These are phyloP conservation scores for Octodon degus DNA, from an alignment of 2,113 vertebrate species.

Conservation along the genomic window DNA sequence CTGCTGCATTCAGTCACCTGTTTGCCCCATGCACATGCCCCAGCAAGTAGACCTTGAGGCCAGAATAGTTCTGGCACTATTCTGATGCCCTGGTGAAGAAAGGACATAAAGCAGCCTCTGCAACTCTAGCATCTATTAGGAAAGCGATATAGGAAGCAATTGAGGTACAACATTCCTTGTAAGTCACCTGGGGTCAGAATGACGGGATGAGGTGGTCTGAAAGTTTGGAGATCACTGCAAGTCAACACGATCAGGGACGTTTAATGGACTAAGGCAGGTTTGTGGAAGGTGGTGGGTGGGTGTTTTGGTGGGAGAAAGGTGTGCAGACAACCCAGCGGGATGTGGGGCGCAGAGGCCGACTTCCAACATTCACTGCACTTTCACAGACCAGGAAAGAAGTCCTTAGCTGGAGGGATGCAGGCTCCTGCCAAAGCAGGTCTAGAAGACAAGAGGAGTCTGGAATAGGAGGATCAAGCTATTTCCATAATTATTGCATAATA, in stretches of 20 bases:
- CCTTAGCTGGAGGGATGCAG: neutral
- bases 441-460: neutral
- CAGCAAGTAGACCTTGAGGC: neutral
- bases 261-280: rapidly evolving
- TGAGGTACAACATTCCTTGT: neutral
- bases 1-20: neutral
- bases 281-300: neutral
- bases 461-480: neutral
- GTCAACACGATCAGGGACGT: rapidly evolving
- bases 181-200: neutral
- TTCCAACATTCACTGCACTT: neutral
- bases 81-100: neutral
- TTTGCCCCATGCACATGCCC: rapidly evolving
- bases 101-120: neutral
- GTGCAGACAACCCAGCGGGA: neutral
- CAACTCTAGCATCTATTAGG: neutral
- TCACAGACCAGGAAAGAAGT: neutral
- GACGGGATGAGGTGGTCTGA: neutral
- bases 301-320: neutral
- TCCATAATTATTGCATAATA: slow-evolving; percentile 74
- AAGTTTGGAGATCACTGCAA: neutral
- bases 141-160: neutral
- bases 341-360: neutral
- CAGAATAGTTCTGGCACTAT: neutral
- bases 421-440: neutral